Evolutionary conservation across 1,140 invertebrate genomes (phyloP).

Genomic region (Aphelenchoides avenae): DNA sequence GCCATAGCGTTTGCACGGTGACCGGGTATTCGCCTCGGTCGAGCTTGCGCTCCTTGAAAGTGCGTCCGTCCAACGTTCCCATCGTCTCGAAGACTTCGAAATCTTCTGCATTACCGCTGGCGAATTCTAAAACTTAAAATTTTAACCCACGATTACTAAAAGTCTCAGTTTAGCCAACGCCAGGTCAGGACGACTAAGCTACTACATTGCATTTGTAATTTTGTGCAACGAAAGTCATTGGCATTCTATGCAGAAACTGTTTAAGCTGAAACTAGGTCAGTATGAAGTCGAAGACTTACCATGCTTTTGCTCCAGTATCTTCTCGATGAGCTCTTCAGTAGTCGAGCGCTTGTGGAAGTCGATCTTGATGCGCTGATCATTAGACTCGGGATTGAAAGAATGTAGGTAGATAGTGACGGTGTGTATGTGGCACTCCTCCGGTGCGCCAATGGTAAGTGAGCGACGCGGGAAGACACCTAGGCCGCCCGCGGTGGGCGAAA

Average conservation of each 20-base stretch:
- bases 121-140: constrained; percentile 33
- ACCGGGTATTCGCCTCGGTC: constrained; percentile 80
- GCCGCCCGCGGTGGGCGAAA: not conserved
- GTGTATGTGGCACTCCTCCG: constrained; percentile 49
- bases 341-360: constrained; percentile 55
- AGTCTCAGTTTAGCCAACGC: not conserved
- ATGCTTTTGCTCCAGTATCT: constrained; percentile 42
- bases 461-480: constrained; percentile 49
- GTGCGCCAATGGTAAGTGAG: constrained; percentile 42
- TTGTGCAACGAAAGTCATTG: too few species aligned
- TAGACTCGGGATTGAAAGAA: constrained; percentile 51
- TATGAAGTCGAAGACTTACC: constrained; percentile 21
- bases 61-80: constrained; percentile 65
- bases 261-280: not conserved
- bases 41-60: constrained; percentile 85
- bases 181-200: too few species aligned
- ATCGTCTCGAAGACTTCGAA: constrained; percentile 69
- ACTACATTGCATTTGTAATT: too few species aligned
- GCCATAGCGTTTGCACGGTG: constrained; percentile 86
- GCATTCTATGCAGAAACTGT: constrained; percentile 4
- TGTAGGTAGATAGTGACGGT: constrained; percentile 46
- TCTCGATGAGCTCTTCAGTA: constrained; percentile 56
- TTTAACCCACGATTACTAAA: too few species aligned
- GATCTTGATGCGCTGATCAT: constrained; percentile 30
- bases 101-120: constrained; percentile 38